These are phyloP conservation scores for Schizopygopsis malacanthus DNA, from an alignment of 2,797 vertebrate genomes.

Conservation along the genomic window DNA sequence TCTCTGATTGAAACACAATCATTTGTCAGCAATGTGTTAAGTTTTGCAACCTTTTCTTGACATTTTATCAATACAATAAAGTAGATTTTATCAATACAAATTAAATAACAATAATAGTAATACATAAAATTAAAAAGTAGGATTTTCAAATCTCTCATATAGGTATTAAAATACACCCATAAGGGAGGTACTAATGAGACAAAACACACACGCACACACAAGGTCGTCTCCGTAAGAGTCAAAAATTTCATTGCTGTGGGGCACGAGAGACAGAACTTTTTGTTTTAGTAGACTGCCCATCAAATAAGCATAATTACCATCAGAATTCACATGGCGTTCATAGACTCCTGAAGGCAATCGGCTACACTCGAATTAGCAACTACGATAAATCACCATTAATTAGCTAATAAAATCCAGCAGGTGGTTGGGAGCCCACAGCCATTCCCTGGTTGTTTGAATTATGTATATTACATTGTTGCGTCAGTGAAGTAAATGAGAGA, in stretches of 20 bases:
- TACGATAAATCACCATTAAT: conserved; percentile 99
- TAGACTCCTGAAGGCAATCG: conserved; percentile 91
- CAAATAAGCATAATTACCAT: conserved; percentile 91
- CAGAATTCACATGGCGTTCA: conserved; percentile 87
- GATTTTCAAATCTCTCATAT: conserved; percentile 61
- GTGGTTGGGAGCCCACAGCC: conserved; percentile 93
- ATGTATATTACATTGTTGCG: conserved; percentile 86
- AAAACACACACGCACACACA: conserved; percentile 62
- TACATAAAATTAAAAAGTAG: conserved; percentile 26
- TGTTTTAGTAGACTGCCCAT: conserved; percentile 89
- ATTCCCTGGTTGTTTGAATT: conserved; percentile 94
- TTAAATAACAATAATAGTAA: conserved; percentile 36
- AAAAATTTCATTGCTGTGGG: conserved; percentile 79
- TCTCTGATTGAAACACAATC: neutral
- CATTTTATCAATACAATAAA: neutral
- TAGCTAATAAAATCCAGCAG: conserved; percentile 98
- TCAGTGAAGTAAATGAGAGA: conserved; percentile 84
- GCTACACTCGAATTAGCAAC: conserved; percentile 91
- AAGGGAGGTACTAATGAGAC: conserved; percentile 74
- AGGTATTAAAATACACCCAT: conserved; percentile 69
- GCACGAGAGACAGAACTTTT: conserved; percentile 81
- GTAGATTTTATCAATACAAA: conserved; percentile 18
- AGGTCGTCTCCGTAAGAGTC: conserved; percentile 77
- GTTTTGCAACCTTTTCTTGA: neutral
- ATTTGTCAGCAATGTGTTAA: neutral